Percentiles rank a stretch among this genome's conserved stretches.
These are phyloP conservation scores for Phortica magna DNA, from an alignment of 2,888 invertebrate genomes.

Conservation along the genomic window DNA sequence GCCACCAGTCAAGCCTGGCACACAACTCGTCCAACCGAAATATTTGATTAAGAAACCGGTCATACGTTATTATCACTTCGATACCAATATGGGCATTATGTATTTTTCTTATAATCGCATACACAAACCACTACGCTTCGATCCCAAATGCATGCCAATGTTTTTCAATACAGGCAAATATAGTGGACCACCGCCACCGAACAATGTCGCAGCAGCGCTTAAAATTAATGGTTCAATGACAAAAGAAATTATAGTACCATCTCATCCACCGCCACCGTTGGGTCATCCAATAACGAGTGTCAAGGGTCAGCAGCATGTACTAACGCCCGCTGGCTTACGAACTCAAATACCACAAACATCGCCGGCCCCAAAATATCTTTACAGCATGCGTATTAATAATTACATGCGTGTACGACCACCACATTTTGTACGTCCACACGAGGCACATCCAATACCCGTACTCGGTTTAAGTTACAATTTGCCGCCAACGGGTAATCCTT, in stretches of 20 bases:
- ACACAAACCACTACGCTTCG: conserved; percentile 68
- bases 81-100: conserved; percentile 70
- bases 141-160: conserved; percentile 69
- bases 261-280: conserved; percentile 52
- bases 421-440: conserved; percentile 18
- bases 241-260: conserved; percentile 43
- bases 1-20: conserved; percentile 62
- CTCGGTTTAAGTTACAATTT: conserved; percentile 63
- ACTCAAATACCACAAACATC: not conserved
- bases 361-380: conserved; percentile 52
- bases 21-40: conserved; percentile 68
- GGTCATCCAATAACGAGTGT: conserved; percentile 46
- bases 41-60: conserved; percentile 66
- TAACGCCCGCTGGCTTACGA: not conserved
- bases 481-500: conserved; percentile 49
- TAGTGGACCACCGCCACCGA: conserved; percentile 60
- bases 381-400: conserved; percentile 58
- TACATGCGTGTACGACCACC: conserved; percentile 69
- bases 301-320: not conserved
- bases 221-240: conserved; percentile 57
- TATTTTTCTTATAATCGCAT: conserved; percentile 68
- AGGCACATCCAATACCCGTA: conserved; percentile 58
- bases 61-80: conserved; percentile 75
- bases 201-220: conserved; percentile 44
- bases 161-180: conserved; percentile 48